Base-by-base conservation (phyloP, 2,888 invertebrate genomes). In the Strigamia transsilvanica region DNA sequence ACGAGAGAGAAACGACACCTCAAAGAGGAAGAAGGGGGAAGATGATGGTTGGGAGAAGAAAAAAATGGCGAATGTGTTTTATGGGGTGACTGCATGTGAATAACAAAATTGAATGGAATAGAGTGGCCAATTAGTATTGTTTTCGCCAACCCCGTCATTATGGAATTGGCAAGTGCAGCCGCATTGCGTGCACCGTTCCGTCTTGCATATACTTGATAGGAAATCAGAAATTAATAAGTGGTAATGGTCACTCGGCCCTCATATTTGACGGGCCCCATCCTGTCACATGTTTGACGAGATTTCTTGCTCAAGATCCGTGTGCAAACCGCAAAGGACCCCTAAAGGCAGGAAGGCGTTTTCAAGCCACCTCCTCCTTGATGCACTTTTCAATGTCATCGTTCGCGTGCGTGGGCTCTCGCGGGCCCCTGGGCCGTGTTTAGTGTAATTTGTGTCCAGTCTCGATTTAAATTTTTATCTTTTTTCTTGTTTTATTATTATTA, bases 121-220 rank as follows among this genome's bases (percentile, higher is more conserved):
- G 18, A 51, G 51, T 51, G 51, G 51, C 51, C 51, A 51, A 51
- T 51, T 51, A 51, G 51, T 51, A 51, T 51, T 51, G 51, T 51
- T 51, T 51, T 51, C 51, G 51, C 51, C 15, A 51, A 51, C 51
- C 51, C 51, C 51, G 51, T 51, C 51, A 51, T 51, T 51, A 51
- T 51, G 51, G 15, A 51, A 51, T 51, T 51, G 51, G 51, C n/a
- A 51, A 51, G 6, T 18, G 51, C 51, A 51, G 51, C 18, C 51
- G 51, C 51, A 18, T 51, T 51, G 51, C 51, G 51, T 51, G 51
- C 51, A 10, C 15, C 15, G 18, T 51, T 51, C 18, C 51, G 6
- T 51, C 51, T 51, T 51, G 51, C 51, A 18, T 51, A 51, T 51
- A 18, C 51, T 51, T 18, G 18, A 51, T 51, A 10, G 18, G 7